Base-by-base conservation (phyloP, 2,797 vertebrate genomes). In the Podarcis siculus region DNA sequence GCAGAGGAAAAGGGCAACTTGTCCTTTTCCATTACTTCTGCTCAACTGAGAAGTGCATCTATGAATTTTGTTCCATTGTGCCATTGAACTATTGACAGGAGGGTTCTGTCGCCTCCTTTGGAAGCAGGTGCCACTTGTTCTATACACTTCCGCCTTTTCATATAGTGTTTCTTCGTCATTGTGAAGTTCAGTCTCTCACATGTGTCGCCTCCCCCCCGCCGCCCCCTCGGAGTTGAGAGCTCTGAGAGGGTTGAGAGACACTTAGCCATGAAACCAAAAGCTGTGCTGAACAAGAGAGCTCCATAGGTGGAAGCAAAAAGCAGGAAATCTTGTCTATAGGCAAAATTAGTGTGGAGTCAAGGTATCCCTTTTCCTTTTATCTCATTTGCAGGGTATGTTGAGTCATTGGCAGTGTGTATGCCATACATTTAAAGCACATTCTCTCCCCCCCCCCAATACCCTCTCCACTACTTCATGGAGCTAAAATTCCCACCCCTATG, bases 121-220 rank as follows among this genome's bases (percentile, higher is more conserved):
- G 75, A 82, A 79, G 49, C 10, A 37, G 13, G 55, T 78, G 64
- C 73, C 49, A 73, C 67, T 86, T 86, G 66, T 83, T 83, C n/a
- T 49, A 1, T 61, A 15, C 21, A 23, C 35, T 32, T 71, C 76
- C 35, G 61, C 8, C 12, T 77, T 7, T 71, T 58, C n/a, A 4
- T 58, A 37, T 30, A 64, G 27, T 79, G 30, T 69, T 21, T 4
- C 13, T 32, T 66, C 12, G 7, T 73, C 84, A 71, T 25, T 78
- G 45, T 79, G 37, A 73, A 35, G 7, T 69, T 64, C 32, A 82
- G 23, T 49, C 49, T 19, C 49, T 37, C 35, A 45, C 37, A 49
- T 49, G 30, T 39, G 35, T 25, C 1, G 30, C 49, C 72, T 4
- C 49, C 49, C 49, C 49, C 78, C 32, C 58, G 71, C 2, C 23